Evolutionary conservation across 2,113 vertebrate species (phyloP).

Genomic region (Shinisaurus crocodilurus): DNA sequence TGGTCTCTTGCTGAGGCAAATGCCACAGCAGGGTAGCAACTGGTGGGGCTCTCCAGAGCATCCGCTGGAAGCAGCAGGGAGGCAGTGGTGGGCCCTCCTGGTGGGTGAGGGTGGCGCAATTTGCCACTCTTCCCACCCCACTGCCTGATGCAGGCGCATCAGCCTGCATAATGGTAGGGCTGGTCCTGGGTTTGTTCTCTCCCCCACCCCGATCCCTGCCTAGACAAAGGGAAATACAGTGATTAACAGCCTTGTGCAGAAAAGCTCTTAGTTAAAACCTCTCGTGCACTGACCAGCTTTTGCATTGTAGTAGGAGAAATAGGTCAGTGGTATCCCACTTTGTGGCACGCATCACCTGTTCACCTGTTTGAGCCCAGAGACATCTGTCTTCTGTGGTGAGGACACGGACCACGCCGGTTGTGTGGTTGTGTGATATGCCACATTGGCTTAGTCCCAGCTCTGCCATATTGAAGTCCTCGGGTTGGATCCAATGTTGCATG

Average conservation of each 20-base stretch:
- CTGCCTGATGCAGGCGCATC: too few species aligned
- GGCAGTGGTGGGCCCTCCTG: too few species aligned
- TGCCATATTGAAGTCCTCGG: not conserved
- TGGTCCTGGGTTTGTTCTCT: not conserved
- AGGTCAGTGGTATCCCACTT: not conserved
- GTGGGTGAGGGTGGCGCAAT: too few species aligned
- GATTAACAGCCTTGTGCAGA: too few species aligned
- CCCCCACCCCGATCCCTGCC: not conserved
- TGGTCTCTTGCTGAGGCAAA: too few species aligned
- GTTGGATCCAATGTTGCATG: too few species aligned
- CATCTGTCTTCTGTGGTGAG: not conserved
- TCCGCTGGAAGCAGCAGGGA: too few species aligned
- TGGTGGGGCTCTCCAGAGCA: too few species aligned
- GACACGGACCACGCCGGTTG: not conserved
- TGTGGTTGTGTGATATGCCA: not conserved
- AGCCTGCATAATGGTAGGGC: too few species aligned
- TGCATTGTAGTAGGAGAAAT: not conserved
- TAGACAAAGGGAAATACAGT: not conserved
- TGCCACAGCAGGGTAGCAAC: too few species aligned
- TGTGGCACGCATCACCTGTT: not conserved
- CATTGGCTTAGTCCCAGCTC: not conserved
- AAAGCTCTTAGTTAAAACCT: not conserved
- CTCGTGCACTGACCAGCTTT: not conserved
- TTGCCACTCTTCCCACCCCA: too few species aligned
- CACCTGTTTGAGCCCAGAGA: not conserved